Base-by-base conservation (phyloP, 2,113 vertebrate genomes). In the Probosciger aterrimus region DNA sequence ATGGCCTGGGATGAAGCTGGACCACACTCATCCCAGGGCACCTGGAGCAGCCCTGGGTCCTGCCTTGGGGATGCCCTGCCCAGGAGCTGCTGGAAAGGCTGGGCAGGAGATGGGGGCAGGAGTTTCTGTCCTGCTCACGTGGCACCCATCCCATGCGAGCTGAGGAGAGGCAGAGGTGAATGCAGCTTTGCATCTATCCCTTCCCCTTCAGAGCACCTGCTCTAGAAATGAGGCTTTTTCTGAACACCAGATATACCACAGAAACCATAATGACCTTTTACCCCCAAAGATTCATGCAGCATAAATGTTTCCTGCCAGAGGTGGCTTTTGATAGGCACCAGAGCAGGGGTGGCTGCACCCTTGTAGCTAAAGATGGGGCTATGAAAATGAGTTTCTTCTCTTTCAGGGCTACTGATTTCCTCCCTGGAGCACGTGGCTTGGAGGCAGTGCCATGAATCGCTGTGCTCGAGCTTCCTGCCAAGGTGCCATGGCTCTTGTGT, bases 401-500 rank as follows among this genome's bases (percentile, higher is more conserved):
- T 28, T 68, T 75, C 35, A 50, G 43, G 12, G 33, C 83, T 68
- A 39, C n/a, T 78, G 18, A 78, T 55, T 82, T 49, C 35, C 41
- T 79, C 24, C 64, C 1, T 2, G 35, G 65, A 62, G 59, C 2
- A 3, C 24, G 33, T 18, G 41, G 35, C 35, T 63, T 47, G 30
- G 37, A 80, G 23, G 14, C n/a, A 37, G 37, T 43, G 43, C 49
- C 0, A 2, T 75, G 84, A 46, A 62, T 70, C 69, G 62, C 55
- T 31, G 18, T 2, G 1, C 28, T 2, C 3, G 13, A 52, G 37
- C 43, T 74, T 64, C 3, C 0, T 44, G 50, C 33, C 0, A 4
- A 14, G 0, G 1, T 6, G 6, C 67, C 1, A 3, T 7, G 43
- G n/a, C 25, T 37, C 20, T 37, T 39, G 46, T 9, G 15, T 65